Evolutionary conservation across 2,888 invertebrate genomes (phyloP), one percentile per base, ranked within the genome.

Genomic region (Argynnis bischoffii): DNA sequence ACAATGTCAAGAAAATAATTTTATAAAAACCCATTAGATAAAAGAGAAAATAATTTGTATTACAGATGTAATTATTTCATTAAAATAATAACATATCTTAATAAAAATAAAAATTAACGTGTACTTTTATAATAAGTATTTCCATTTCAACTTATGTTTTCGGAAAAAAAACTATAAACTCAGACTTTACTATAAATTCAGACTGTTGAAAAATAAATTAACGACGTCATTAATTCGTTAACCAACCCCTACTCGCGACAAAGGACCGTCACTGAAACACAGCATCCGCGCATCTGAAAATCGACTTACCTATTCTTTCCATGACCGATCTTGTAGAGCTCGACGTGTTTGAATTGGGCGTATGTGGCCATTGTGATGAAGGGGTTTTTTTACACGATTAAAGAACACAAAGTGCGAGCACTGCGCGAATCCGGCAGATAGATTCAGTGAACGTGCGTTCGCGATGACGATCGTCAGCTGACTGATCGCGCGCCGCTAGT

Each of bases 311-410:
- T 97, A 93, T 97, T 97, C 93, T 98, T 98, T 88, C 97, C 97
- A 92, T 96, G 96, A 89, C 98, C 98, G 88, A 98, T 96, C 93
- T 97, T 97, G 95, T 97, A 97, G 81, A 98, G 95, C 93, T 98
- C 98, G 90, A 98, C 96, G 93, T 98, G 97, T 93, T 97, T 96
- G 94, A 97, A 98, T 78, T 97, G 96, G 86, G 97, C 97, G 94
- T 97, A 98, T 87, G 97, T 96, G 88, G 97, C 97, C 97, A 98
- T 97, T 82, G 81, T 83, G 69, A 74, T 55, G 75, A 59, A 68
- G 67, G 66, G 15, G 5, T 51, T 72, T 78, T 77, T 72, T 78
- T 80, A 79, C 69, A 69, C 67, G 69, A 48, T 69, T 56, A 75
- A 67, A 75, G 4, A 54, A 76, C 74, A 77, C 78, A 79, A 77